A percentile compares a stretch with the other conserved stretches of the same genome.
These are phyloP conservation scores for Andrena haemorrhoa DNA, from an alignment of 2,888 invertebrate genomes.

Conservation along the genomic window DNA sequence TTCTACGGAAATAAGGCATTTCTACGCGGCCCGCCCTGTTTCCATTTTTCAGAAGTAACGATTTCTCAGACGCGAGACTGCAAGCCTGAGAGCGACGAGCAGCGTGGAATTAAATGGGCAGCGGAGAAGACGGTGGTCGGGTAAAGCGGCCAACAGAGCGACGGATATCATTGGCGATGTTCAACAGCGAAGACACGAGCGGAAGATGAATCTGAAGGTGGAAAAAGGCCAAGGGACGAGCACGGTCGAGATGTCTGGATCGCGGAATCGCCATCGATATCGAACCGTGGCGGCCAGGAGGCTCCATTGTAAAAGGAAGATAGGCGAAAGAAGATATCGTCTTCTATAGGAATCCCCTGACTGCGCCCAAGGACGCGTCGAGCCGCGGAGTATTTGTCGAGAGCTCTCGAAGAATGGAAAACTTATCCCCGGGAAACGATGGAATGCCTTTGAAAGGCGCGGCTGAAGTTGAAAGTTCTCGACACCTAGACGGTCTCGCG, in stretches of 20 bases:
- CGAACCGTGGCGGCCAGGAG: conserved; percentile 15
- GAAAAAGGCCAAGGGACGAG: not conserved
- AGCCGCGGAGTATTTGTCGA: conserved; percentile 44
- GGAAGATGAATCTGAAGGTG: not conserved
- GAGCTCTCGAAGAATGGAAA: conserved; percentile 50
- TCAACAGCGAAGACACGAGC: not conserved
- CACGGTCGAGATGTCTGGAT: not conserved
- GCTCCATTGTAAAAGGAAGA: conserved; percentile 16
- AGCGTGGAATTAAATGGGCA: not conserved
- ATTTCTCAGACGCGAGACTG: no score
- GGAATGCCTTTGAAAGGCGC: conserved; percentile 14
- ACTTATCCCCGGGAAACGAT: conserved; percentile 44
- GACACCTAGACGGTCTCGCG: conserved; percentile 24
- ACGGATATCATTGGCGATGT: conserved; percentile 1
- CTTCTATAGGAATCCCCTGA: conserved; percentile 23
- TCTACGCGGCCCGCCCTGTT: no score
- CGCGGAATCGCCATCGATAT: conserved; percentile 20
- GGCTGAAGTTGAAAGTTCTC: conserved; percentile 37
- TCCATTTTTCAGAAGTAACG: no score
- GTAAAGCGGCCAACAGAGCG: not conserved
- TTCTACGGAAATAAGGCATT: no score
- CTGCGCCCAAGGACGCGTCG: conserved; percentile 24
- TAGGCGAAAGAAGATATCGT: conserved; percentile 33
- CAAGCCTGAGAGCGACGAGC: no score
- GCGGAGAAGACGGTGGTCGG: not conserved